Evolutionary conservation across 1,140 invertebrate genomes (phyloP).

Genomic region (Drosophila bocki): DNA sequence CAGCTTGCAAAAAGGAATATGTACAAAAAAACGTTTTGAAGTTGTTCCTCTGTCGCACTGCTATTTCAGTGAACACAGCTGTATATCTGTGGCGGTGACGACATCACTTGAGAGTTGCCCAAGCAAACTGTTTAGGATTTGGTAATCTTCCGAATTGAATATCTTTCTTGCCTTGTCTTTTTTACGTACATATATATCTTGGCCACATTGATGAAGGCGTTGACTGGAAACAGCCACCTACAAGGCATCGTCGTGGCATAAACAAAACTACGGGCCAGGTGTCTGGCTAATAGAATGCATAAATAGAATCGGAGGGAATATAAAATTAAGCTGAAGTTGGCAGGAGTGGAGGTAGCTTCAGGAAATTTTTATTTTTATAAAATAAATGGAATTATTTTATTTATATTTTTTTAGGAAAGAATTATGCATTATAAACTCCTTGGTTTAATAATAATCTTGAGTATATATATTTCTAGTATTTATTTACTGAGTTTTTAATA

Average conservation of each 20-base stretch:
- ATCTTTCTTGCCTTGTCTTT: constrained; percentile 10
- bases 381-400: no score
- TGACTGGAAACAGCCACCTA: constrained; percentile 46
- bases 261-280: constrained; percentile 39
- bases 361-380: not conserved
- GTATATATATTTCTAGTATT: no score
- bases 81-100: constrained; percentile 31
- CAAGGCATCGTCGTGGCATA: constrained; percentile 21
- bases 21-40: no score
- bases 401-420: no score
- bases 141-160: constrained; percentile 50
- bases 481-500: not conserved
- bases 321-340: constrained; percentile 17
- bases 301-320: constrained; percentile 33
- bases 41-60: no score
- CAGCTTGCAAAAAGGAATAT: no score
- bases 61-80: no score
- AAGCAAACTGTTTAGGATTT: constrained; percentile 48
- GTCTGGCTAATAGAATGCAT: constrained; percentile 45
- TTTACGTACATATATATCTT: constrained; percentile 1
- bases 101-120: constrained; percentile 41
- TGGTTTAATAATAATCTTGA: no score
- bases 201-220: constrained; percentile 30
- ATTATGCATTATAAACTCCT: no score
- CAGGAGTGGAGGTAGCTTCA: not conserved